These are phyloP conservation scores for Drosophila subobscura DNA, from an alignment of 1,140 invertebrate species.

Conservation along the genomic window DNA sequence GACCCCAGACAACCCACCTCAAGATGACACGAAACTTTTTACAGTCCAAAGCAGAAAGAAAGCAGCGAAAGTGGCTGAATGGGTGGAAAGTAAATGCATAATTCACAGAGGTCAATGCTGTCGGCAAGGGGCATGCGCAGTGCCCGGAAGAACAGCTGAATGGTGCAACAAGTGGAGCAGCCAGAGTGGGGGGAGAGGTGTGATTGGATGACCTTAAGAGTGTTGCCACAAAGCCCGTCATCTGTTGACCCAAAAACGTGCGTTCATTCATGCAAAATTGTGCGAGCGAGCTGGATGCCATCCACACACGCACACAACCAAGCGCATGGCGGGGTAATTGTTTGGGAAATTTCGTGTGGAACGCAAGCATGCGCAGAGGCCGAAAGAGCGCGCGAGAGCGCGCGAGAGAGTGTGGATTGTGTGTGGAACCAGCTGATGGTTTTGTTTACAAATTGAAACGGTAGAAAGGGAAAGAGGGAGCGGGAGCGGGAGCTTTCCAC, in stretches of 20 bases:
- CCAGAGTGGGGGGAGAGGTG: neutral
- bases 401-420: neutral
- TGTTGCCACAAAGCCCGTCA: slow-evolving; percentile 43
- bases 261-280: slow-evolving; percentile 61
- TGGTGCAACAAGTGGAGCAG: slow-evolving; percentile 51
- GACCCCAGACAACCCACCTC: slow-evolving; percentile 5
- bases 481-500: neutral
- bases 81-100: slow-evolving; percentile 46
- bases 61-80: slow-evolving; percentile 1
- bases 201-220: slow-evolving; percentile 25
- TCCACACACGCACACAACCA: slow-evolving; percentile 40
- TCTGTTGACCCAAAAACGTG: slow-evolving; percentile 74
- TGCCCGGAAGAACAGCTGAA: slow-evolving; percentile 12
- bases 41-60: slow-evolving; percentile 10
- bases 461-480: neutral
- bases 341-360: slow-evolving; percentile 77
- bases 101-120: slow-evolving; percentile 67
- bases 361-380: slow-evolving; percentile 55
- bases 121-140: slow-evolving; percentile 56
- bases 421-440: slow-evolving; percentile 48
- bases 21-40: slow-evolving; percentile 41
- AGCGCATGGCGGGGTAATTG: slow-evolving; percentile 68
- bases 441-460: slow-evolving; percentile 64
- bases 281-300: slow-evolving; percentile 41
- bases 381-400: slow-evolving; percentile 15